A percentile compares a stretch with the other conserved stretches of the same genome.
phyloP scores from a whole-genome alignment of 1,140 invertebrate species.

The Brachionus rubens region DNA sequence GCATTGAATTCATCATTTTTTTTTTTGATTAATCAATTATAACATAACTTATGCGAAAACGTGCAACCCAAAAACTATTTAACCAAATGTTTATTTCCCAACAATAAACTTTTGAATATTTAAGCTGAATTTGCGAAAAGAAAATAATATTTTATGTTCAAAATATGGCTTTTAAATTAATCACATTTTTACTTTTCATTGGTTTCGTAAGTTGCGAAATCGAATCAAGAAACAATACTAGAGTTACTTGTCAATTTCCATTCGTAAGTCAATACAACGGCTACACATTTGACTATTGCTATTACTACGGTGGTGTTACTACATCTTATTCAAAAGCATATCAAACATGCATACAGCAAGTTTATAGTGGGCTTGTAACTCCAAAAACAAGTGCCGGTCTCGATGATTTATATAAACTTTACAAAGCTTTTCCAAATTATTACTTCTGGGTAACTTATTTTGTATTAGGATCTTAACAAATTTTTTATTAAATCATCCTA shows the following conservation, averaged over 20 bases:
- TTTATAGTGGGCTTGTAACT: background rate
- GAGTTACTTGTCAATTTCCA: constrained; percentile 1
- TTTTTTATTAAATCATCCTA: background rate
- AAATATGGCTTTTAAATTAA: background rate
- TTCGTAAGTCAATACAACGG: constrained; percentile 20
- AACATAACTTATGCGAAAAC: no score
- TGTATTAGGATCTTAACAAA: no score
- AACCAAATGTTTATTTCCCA: no score
- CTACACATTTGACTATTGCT: constrained; percentile 31
- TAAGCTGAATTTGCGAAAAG: background rate
- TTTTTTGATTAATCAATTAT: no score
- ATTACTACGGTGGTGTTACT: constrained; percentile 11
- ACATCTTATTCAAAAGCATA: constrained; percentile 11
- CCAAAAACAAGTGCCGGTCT: background rate
- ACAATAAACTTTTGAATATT: no score
- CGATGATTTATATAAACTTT: constrained; percentile 41
- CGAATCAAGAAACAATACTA: background rate
- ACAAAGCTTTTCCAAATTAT: constrained; percentile 43
- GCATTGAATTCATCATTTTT: no score
- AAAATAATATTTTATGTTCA: background rate
- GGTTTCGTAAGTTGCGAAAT: no score
- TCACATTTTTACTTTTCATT: no score
- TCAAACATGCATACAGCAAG: background rate
- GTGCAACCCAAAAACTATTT: no score
- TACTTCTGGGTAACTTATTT: constrained; percentile 46